These are phyloP conservation scores for Tricholaema leucomelas DNA, from an alignment of 2,113 vertebrate species.

Conservation along the genomic window DNA sequence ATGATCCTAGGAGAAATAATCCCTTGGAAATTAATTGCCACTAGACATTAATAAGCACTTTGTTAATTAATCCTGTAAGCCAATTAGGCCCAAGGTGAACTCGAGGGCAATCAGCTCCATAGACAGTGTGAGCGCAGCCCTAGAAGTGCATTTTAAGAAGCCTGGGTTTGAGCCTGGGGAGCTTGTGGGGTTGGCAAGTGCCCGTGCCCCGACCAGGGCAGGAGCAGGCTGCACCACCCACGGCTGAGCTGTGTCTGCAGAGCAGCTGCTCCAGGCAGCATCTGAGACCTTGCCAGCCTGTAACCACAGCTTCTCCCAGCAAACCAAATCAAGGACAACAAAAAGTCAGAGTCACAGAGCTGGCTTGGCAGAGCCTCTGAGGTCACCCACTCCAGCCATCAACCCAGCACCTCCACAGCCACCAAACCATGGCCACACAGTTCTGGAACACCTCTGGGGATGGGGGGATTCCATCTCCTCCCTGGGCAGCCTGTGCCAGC, in stretches of 20 bases:
- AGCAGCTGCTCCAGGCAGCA: constrained; percentile 10
- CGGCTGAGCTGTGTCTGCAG: not conserved
- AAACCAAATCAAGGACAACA: constrained; percentile 1
- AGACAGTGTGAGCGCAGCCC: constrained; percentile 10
- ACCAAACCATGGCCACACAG: too few relatives aligned
- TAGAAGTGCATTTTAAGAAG: not conserved
- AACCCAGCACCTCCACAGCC: too few relatives aligned
- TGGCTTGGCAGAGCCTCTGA: too few relatives aligned
- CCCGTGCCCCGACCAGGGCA: not conserved
- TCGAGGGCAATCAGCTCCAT: constrained; percentile 47
- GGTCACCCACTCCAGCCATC: too few relatives aligned
- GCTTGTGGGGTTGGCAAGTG: constrained; percentile 12
- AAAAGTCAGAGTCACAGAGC: not conserved
- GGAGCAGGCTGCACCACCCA: not conserved
- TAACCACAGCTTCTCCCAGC: not conserved
- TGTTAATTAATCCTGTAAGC: constrained; percentile 66
- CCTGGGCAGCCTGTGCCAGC: too few relatives aligned
- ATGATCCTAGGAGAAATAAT: constrained; percentile 63
- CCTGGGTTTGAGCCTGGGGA: not conserved
- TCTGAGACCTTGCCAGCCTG: not conserved
- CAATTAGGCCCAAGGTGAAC: constrained; percentile 67
- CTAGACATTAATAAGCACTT: constrained; percentile 63
- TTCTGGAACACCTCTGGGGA: too few relatives aligned
- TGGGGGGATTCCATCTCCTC: too few relatives aligned
- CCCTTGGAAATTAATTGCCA: constrained; percentile 61